Conservation (phyloP, 2,888 invertebrate species). For the Dasysyrphus tricinctus region DNA sequence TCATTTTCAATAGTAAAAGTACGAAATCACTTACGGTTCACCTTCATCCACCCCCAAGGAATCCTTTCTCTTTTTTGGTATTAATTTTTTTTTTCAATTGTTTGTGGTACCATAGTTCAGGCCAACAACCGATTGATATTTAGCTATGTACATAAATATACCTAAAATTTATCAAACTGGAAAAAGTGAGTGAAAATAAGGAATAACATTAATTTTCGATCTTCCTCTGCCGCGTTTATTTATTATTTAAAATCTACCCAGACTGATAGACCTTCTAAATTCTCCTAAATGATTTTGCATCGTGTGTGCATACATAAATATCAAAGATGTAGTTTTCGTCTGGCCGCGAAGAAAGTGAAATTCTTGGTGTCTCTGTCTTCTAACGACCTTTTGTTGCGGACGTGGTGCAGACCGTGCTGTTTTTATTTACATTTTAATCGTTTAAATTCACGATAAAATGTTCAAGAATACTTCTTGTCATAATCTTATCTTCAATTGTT, state of each 20-base stretch:
- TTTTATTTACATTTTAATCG: slow-evolving; percentile 46
- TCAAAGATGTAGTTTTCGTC: neutral
- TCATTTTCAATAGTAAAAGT: slow-evolving; percentile 7
- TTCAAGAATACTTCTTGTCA: neutral
- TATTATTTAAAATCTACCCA: neutral
- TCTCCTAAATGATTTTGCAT: neutral
- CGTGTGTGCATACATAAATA: neutral
- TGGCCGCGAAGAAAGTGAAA: slow-evolving; percentile 51
- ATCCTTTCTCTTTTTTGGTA: slow-evolving; percentile 62
- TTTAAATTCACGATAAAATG: neutral
- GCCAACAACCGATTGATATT: neutral
- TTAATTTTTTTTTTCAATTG: neutral
- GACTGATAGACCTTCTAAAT: neutral
- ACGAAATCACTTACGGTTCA: neutral
- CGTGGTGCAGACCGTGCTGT: slow-evolving; percentile 46
- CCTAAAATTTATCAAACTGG: neutral
- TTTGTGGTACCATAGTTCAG: neutral
- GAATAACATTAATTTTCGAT: neutral
- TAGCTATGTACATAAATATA: no score
- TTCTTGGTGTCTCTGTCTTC: neutral
- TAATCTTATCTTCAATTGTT: slow-evolving; percentile 4
- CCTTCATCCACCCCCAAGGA: neutral
- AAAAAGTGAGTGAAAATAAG: neutral
- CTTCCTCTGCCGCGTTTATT: neutral
- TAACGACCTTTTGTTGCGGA: slow-evolving; percentile 13